Evolutionary conservation across 1,140 invertebrate genomes (phyloP).

Genomic region (Rhyzopertha dominica): DNA sequence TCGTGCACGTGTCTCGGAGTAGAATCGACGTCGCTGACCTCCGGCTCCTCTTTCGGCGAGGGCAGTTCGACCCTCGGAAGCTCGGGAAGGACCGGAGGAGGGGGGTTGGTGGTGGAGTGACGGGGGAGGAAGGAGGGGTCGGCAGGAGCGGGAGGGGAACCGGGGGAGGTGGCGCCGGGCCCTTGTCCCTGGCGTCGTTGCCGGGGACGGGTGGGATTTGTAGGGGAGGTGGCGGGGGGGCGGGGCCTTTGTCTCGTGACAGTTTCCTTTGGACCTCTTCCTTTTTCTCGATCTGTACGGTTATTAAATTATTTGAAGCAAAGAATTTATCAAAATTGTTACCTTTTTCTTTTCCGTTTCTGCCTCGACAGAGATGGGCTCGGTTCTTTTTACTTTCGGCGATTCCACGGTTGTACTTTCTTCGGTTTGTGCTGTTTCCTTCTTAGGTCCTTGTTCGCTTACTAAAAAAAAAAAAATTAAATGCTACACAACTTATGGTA

Average conservation of each 20-base stretch:
- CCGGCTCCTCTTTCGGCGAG: not conserved
- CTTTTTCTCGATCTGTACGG: conserved; percentile 53
- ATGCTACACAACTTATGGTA: conserved; percentile 27
- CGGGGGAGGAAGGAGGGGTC: conserved; percentile 49
- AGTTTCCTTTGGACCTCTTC: conserved; percentile 37
- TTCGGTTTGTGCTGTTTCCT: no score
- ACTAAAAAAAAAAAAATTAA: no score
- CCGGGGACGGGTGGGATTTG: conserved; percentile 36
- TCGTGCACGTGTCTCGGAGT: conserved; percentile 14
- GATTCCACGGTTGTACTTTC: no score
- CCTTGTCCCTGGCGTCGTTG: conserved; percentile 52
- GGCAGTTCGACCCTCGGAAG: not conserved
- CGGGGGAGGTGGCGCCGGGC: conserved; percentile 50
- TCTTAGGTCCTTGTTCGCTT: no score
- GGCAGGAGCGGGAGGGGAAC: conserved; percentile 45
- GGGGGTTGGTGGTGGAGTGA: conserved; percentile 37
- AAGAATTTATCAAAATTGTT: no score
- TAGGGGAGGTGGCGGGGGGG: conserved; percentile 54
- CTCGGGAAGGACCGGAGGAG: conserved; percentile 17
- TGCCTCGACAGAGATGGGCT: no score
- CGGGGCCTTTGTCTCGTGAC: conserved; percentile 61
- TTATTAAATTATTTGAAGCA: no score
- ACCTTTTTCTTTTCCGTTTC: no score
- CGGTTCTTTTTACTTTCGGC: no score
- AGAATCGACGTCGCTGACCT: not conserved